Base-by-base conservation (phyloP, 2,797 vertebrate genomes). In the Decapterus maruadsi region DNA sequence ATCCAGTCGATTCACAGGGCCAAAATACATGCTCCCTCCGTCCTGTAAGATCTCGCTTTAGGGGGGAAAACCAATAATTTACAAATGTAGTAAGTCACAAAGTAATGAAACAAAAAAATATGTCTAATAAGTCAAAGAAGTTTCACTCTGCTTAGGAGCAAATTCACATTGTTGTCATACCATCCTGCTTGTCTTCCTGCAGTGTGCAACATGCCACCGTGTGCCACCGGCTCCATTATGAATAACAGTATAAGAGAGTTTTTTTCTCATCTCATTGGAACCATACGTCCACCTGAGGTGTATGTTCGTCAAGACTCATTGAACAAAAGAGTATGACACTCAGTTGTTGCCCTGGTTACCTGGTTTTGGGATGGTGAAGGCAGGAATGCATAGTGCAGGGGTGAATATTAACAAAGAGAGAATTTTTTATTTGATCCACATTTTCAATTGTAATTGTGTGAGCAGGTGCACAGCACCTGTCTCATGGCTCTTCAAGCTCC, bases 1-100 rank as follows among this genome's bases (percentile, higher is more conserved):
- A 94, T 94, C 87, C 89, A 85, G 79, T 78, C 73, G 84, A 91
- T 89, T 84, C 90, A 78, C 73, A 75, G 79, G 77, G 88, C 83
- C 86, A 86, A 82, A 87, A 87, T 84, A 90, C 81, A 89, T 65
- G 83, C 86, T 75, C 68, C 80, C 64, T 81, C 75, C 22, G 13
- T 86, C 73, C 79, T 82, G 75, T 72, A 86, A 77, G 60, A 88
- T 83, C 66, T 75, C 31, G 77, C 84, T 85, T 84, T 84, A 71
- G 48, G 74, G 50, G 34, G 19, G 75, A 56, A 76, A 82, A 80
- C 76, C 87, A 89, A 75, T 75, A 11, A 86, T 89, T 83, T 87
- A 86, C 59, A 89, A 89, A 85, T 87, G 75, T 78, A 67, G 73
- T 84, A 83, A 85, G 55, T 63, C 59, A 74, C 69, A 85, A 87